Conservation (phyloP, 2,888 invertebrate genomes). For the Leucozona laternaria region DNA sequence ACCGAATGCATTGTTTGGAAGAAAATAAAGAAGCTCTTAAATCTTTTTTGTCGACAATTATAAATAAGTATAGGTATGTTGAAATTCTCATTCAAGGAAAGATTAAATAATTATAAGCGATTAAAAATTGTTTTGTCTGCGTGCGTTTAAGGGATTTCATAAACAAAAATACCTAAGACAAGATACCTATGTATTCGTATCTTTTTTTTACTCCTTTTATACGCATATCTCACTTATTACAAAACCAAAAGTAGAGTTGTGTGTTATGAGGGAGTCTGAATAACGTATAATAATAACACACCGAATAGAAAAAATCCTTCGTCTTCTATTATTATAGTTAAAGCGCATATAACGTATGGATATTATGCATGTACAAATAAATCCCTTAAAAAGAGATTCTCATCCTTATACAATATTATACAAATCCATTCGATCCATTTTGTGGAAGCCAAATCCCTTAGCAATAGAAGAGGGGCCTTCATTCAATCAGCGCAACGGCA, state of each 20-base stretch:
- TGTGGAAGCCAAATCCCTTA: slow-evolving; percentile 60
- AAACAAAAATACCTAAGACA: too few relatives aligned
- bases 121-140: too few relatives aligned
- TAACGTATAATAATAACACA: slow-evolving; percentile 61
- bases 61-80: too few relatives aligned
- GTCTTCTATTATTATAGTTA: neutral
- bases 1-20: too few relatives aligned
- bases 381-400: slow-evolving; percentile 19
- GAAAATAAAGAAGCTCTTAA: too few relatives aligned
- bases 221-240: neutral
- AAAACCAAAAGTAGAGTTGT: slow-evolving; percentile 6
- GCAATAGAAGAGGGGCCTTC: slow-evolving; percentile 38
- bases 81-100: too few relatives aligned
- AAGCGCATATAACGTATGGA: neutral
- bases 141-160: too few relatives aligned
- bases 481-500: slow-evolving; percentile 52
- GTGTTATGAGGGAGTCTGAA: slow-evolving; percentile 37
- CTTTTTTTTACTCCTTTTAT: neutral
- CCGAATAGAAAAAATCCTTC: slow-evolving; percentile 8
- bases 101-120: too few relatives aligned
- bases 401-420: slow-evolving; percentile 52
- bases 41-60: too few relatives aligned
- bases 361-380: neutral
- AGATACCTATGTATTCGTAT: too few relatives aligned
- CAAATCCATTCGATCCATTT: slow-evolving; percentile 70